Base-by-base conservation (phyloP, 2,797 vertebrate genomes). In the Agapornis canus region DNA sequence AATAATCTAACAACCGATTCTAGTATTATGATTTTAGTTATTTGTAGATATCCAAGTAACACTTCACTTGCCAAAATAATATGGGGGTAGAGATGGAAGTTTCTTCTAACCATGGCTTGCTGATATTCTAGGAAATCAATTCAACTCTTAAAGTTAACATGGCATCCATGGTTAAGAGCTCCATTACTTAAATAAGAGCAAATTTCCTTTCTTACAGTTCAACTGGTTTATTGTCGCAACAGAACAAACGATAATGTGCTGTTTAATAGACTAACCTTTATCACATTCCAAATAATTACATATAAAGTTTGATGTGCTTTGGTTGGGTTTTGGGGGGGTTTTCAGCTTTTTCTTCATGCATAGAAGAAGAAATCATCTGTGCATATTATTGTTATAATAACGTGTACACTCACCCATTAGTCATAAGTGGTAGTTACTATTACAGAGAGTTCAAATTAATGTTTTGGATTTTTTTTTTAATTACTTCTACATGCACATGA, bases 251-350 rank as follows among this genome's bases (percentile, higher is more conserved):
- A 63, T 61, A 49, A 82, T 32, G 59, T 88, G 75, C 32, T 45
- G 51, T 88, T 93, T 92, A 95, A 95, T 42, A 82, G 32, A 95
- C 59, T 91, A 96, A 89, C 40, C 29, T 96, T 95, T 69, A 90
- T 54, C 59, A 78, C 22, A 40, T 83, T 51, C 64, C 60, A 94
- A 86, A 89, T 79, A 94, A 86, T 83, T 52, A 75, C 69, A 86
- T 43, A 40, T 32, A n/a, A 82, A 92, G 21, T 78, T 51, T 0
- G 0, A 20, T 40, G 43, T 42, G 5, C 16, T 93, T 82, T 59
- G 19, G 6, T 29, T 68, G 9, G n/a, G n/a, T 2, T 3, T 57
- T 56, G 7, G 15, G 9, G 22, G n/a, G n/a, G 13, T 6, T 3
- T 22, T 25, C 56, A 35, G 39, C 9, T 25, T 52, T 48, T 52